A percentile compares a stretch with the other conserved stretches of the same genome.
phyloP scores from a whole-genome alignment of 2,888 invertebrate genomes.

The Melinaea marsaeus region DNA sequence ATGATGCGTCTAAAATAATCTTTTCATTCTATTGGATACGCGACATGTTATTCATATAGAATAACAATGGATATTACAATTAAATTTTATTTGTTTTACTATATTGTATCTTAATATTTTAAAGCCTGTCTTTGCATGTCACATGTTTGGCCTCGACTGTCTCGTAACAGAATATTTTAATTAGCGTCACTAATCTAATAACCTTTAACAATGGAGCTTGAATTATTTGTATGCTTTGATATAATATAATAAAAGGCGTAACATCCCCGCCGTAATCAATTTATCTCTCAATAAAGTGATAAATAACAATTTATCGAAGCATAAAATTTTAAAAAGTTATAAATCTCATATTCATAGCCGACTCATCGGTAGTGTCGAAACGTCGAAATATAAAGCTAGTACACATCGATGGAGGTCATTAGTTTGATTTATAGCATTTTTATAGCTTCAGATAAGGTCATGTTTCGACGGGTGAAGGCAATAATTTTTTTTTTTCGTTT shows the following conservation, averaged over 20 bases:
- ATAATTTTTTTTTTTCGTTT: not conserved
- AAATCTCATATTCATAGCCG: constrained; percentile 14
- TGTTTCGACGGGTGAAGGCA: constrained; percentile 15
- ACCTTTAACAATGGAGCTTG: too few relatives aligned
- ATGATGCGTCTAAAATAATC: constrained; percentile 27
- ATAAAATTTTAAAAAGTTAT: constrained; percentile 13
- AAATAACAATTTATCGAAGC: constrained; percentile 8
- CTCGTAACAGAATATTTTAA: too few relatives aligned
- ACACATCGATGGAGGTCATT: constrained; percentile 47
- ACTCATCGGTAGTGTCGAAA: constrained; percentile 19
- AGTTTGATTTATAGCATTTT: constrained; percentile 51
- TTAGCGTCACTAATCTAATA: too few relatives aligned
- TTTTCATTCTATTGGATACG: constrained; percentile 14
- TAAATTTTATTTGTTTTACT: too few relatives aligned
- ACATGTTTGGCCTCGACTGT: too few relatives aligned
- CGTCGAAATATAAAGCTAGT: constrained; percentile 35
- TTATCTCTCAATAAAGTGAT: constrained; percentile 6
- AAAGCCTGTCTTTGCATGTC: too few relatives aligned
- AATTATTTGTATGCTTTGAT: too few relatives aligned
- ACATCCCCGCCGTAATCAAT: not conserved
- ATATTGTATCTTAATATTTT: not conserved
- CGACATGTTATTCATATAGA: constrained; percentile 17
- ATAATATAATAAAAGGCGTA: not conserved
- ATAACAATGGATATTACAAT: not conserved
- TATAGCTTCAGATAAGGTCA: constrained; percentile 33